Evolutionary conservation across 1,140 invertebrate species (phyloP).

Genomic region (Harpegnathos saltator): DNA sequence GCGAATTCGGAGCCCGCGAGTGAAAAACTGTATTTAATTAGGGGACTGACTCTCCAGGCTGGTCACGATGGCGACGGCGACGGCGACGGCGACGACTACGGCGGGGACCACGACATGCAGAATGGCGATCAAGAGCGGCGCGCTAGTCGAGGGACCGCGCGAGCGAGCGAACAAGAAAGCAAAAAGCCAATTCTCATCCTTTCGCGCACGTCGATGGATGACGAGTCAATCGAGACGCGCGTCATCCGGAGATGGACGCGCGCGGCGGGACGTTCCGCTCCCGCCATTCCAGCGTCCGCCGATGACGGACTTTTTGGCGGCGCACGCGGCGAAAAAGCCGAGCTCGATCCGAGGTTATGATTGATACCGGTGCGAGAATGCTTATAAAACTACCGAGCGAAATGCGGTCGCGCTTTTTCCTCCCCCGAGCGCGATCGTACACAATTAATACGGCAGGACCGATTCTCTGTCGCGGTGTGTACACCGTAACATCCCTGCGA

Average conservation of each 20-base stretch:
- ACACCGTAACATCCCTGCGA: no score
- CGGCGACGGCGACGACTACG: no score
- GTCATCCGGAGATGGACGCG: conserved; percentile 54
- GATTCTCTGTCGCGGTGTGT: no score
- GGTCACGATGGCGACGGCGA: conserved; percentile 61
- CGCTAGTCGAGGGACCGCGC: conserved; percentile 78
- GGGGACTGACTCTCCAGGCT: conserved; percentile 60
- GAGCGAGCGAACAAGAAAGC: conserved; percentile 65
- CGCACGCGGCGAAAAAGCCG: conserved; percentile 23
- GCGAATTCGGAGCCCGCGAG: conserved; percentile 59
- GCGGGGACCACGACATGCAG: conserved; percentile 70
- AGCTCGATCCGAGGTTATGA: conserved; percentile 44
- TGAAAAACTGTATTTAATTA: conserved; percentile 84
- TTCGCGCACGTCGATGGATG: conserved; percentile 71
- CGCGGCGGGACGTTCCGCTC: conserved; percentile 37
- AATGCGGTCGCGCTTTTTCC: conserved; percentile 41
- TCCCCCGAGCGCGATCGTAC: conserved; percentile 15
- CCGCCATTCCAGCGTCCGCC: conserved; percentile 56
- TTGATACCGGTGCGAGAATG: conserved; percentile 60
- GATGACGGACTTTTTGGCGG: conserved; percentile 57
- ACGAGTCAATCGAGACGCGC: conserved; percentile 76
- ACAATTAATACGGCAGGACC: conserved; percentile 30
- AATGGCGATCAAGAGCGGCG: conserved; percentile 67
- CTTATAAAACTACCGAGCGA: conserved; percentile 55
- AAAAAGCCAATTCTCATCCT: conserved; percentile 74